Evolutionary conservation across 2,888 invertebrate genomes (phyloP).

Genomic region (Phalangium opilio): DNA sequence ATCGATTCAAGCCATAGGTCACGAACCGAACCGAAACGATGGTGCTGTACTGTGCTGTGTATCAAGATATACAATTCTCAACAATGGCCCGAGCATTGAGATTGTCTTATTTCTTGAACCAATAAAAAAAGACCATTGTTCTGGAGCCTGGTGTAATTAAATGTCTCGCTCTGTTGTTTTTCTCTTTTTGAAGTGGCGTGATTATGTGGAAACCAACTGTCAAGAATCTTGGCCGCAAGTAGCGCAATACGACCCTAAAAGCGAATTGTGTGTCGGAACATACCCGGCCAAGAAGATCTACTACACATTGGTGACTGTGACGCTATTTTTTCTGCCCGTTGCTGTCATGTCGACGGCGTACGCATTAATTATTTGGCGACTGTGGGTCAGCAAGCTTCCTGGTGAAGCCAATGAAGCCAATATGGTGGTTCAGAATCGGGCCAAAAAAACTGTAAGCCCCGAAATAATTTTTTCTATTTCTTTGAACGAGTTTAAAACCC

Average conservation of each 20-base stretch:
- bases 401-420: slow-evolving; percentile 30
- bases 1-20: too few relatives aligned
- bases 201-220: slow-evolving; percentile 31
- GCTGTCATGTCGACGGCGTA: slow-evolving; percentile 33
- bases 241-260: slow-evolving; percentile 14
- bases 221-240: slow-evolving; percentile 27
- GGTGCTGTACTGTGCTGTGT: too few relatives aligned
- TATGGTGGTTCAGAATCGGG: slow-evolving; percentile 25
- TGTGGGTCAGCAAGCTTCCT: slow-evolving; percentile 32
- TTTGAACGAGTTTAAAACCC: too few relatives aligned
- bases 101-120: too few relatives aligned
- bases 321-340: slow-evolving; percentile 34
- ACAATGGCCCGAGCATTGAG: too few relatives aligned
- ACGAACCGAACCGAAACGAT: too few relatives aligned
- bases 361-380: slow-evolving; percentile 31
- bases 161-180: too few relatives aligned
- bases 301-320: slow-evolving; percentile 28
- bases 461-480: too few relatives aligned
- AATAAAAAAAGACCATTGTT: too few relatives aligned
- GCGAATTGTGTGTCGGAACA: slow-evolving; percentile 17
- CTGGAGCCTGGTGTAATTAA: too few relatives aligned
- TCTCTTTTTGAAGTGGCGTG: slow-evolving; percentile 25
- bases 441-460: slow-evolving; percentile 22
- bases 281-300: slow-evolving; percentile 23
- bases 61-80: too few relatives aligned